Conservation (phyloP, 2,888 invertebrate genomes). For the Mantis religiosa region DNA sequence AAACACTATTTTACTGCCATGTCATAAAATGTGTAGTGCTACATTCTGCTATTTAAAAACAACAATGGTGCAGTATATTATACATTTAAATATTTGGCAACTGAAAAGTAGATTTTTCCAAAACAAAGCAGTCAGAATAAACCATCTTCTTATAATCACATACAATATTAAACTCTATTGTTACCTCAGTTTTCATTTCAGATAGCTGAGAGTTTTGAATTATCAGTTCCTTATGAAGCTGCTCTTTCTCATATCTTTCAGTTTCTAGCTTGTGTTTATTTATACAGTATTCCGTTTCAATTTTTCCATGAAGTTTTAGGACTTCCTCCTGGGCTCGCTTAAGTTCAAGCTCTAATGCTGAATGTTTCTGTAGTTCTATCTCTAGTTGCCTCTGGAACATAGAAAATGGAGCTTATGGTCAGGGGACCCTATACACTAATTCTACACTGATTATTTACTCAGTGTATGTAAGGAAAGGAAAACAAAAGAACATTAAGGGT, state of each 20-base stretch:
- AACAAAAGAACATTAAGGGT: too few species aligned
- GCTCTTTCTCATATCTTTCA: slow-evolving; percentile 52
- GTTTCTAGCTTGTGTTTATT: slow-evolving; percentile 48
- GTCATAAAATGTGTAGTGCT: too few species aligned
- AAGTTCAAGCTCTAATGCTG: slow-evolving; percentile 45
- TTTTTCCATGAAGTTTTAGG: slow-evolving; percentile 48
- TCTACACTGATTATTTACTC: too few species aligned
- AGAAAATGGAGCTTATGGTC: not conserved
- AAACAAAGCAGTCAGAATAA: too few species aligned
- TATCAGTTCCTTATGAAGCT: slow-evolving; percentile 49
- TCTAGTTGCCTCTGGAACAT: slow-evolving; percentile 34
- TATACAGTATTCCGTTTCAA: slow-evolving; percentile 48
- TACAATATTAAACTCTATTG: not conserved
- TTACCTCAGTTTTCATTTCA: not conserved
- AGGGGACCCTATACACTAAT: too few species aligned
- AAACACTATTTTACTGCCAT: too few species aligned
- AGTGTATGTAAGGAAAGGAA: too few species aligned
- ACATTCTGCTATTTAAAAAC: too few species aligned
- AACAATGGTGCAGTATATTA: too few species aligned
- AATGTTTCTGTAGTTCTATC: slow-evolving; percentile 36
- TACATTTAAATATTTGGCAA: too few species aligned
- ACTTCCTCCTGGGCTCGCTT: slow-evolving; percentile 47
- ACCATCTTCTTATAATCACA: too few species aligned
- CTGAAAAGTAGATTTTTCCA: too few species aligned
- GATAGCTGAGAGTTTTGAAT: slow-evolving; percentile 41